Percentiles rank a stretch among this genome's conserved stretches.
These are phyloP conservation scores for Sarcophaga subvicina DNA, from an alignment of 2,888 invertebrate genomes.

Conservation along the genomic window DNA sequence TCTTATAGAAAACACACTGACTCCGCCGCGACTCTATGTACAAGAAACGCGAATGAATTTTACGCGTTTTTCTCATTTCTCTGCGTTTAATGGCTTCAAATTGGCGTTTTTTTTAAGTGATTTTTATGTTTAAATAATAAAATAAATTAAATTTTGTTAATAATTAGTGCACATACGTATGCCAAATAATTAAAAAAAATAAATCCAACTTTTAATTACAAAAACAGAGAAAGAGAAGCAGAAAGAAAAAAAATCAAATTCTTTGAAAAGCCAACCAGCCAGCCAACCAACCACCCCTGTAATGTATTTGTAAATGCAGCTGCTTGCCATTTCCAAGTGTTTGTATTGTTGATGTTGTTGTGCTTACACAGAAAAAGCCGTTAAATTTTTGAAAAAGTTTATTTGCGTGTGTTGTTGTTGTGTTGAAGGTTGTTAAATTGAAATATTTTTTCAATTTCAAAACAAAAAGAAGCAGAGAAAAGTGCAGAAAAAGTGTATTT, in stretches of 20 bases:
- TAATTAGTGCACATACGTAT: too few species aligned
- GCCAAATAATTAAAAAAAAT: too few species aligned
- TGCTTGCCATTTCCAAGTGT: slow-evolving; percentile 4
- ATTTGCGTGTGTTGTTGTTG: too few species aligned
- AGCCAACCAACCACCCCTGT: slow-evolving; percentile 32
- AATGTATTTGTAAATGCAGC: slow-evolving; percentile 38
- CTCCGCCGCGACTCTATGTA: slow-evolving; percentile 13
- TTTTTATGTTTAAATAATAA: too few species aligned
- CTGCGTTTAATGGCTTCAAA: too few species aligned
- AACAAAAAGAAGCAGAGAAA: neutral
- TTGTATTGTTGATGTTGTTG: neutral
- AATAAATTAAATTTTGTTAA: too few species aligned
- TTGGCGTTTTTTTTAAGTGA: too few species aligned
- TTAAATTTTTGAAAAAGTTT: slow-evolving; percentile 28
- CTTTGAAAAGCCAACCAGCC: slow-evolving; percentile 18
- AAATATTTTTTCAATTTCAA: neutral
- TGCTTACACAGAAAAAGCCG: slow-evolving; percentile 39
- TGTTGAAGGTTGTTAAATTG: too few species aligned
- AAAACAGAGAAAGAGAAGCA: neutral
- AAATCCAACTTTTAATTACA: neutral
- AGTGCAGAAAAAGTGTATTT: neutral
- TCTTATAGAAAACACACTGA: slow-evolving; percentile 57
- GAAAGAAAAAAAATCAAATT: neutral
- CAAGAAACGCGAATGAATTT: neutral
- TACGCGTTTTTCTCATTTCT: neutral